These are phyloP conservation scores for Chrosomus eos DNA, from an alignment of 2,797 vertebrate species.

Conservation along the genomic window DNA sequence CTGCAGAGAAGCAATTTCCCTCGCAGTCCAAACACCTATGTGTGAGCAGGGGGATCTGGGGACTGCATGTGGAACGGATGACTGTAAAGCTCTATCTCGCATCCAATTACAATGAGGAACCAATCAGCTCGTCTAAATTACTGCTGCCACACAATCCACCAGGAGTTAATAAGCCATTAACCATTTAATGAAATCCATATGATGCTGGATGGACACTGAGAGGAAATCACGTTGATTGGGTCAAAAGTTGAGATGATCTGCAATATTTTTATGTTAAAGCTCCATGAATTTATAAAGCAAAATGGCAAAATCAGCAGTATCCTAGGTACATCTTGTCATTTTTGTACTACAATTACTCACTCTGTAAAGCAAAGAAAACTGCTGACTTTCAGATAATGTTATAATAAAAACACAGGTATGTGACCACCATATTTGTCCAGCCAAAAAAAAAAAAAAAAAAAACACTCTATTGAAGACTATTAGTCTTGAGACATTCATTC, in stretches of 20 bases:
- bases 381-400: slow-evolving; percentile 19
- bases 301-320: slow-evolving; percentile 51
- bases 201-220: slow-evolving; percentile 31
- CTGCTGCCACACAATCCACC: slow-evolving; percentile 33
- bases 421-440: not conserved
- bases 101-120: slow-evolving; percentile 51
- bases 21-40: slow-evolving; percentile 26
- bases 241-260: slow-evolving; percentile 40
- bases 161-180: slow-evolving; percentile 63
- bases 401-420: not conserved
- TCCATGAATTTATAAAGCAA: slow-evolving; percentile 46
- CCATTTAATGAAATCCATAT: slow-evolving; percentile 58
- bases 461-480: slow-evolving; percentile 10
- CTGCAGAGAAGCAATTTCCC: slow-evolving; percentile 37
- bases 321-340: not conserved
- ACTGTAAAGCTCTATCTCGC: slow-evolving; percentile 45
- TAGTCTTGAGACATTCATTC: not conserved
- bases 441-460: not conserved
- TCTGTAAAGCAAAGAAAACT: slow-evolving; percentile 1
- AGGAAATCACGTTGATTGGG: slow-evolving; percentile 24
- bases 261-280: slow-evolving; percentile 16
- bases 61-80: slow-evolving; percentile 41
- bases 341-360: not conserved
- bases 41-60: slow-evolving; percentile 19
- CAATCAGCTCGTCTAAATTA: slow-evolving; percentile 53